Evolutionary conservation across 2,888 invertebrate genomes (phyloP), one percentile per base, ranked within the genome.

Genomic region (Muschampia plurimacula): DNA sequence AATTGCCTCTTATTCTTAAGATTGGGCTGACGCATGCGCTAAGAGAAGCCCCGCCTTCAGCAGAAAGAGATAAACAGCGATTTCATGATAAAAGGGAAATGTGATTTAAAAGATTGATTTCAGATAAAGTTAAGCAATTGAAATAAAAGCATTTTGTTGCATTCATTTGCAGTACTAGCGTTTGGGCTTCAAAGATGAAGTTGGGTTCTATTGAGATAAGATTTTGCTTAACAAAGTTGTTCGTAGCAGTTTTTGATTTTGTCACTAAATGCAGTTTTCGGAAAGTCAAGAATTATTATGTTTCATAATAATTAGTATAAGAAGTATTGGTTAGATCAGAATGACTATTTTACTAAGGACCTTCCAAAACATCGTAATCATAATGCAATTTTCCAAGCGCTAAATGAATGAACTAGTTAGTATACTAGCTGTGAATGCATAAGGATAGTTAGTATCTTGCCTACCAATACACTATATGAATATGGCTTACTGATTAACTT

Each of bases 1-100:
- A 85, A 67, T 69, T 66, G 83, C 52, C 80, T 91, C 92, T 92
- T 92, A 89, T 91, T 92, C 92, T 93, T 91, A 90, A 92, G 92
- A 90, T 86, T 78, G 67, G 73, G 52, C 75, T 60, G 81, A 86
- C 89, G 93, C 93, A 92, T 93, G 93, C 92, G 92, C 88, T 78
- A 52, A 44, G 59, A 67, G 74, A 86, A 85, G 89, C 93, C 84
- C 82, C 93, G 91, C 93, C 93, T 88, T 77, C 76, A 77, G 63
- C 72, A 67, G 92, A 93, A 83, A 86, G 89, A 86, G 93, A 93
- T 83, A 83, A 83, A 81, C 75, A 75, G 75, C 71, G 75, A 82
- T 89, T 86, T 87, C 87, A 78, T 79, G 75, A 81, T 85, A 83
- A 84, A 77, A 80, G 76, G 76, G 78, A 82, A 84, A 82, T 84